Base-by-base conservation (phyloP, 1,140 invertebrate genomes). In the Arion vulgaris region DNA sequence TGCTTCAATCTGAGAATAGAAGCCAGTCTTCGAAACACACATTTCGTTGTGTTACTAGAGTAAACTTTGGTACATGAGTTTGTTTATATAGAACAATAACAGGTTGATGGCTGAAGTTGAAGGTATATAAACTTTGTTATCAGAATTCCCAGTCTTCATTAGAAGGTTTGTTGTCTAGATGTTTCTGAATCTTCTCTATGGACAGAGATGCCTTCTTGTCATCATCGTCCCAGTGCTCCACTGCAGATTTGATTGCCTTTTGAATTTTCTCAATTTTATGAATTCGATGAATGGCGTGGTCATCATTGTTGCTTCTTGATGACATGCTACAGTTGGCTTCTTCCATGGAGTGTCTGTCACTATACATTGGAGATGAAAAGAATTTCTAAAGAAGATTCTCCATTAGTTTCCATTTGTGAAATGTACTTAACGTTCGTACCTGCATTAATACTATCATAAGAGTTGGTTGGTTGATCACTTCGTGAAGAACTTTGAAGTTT, bases 121-220 rank as follows among this genome's bases (percentile, higher is more conserved):
- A 15, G 15, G 32, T 28, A 39, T 15, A 15, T 28, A 49, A 45
- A 77, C n/a, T 39, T 32, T 32, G 28, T 1, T 34, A 45, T 89
- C 81, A 91, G 80, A 91, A 91, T 75, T 90, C 90, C 91, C 91
- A 91, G 51, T 89, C 87, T 49, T 90, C 89, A 41, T 86, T 84
- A 41, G 83, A 78, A 69, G 85, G 77, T 36, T 88, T 87, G 45
- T 83, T 85, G 38, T 86, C 83, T 26, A 91, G 76, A 77, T 88
- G 87, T 79, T 88, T 88, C 77, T 91, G 86, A 41, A 91, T 71
- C 83, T 90, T 88, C 68, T 88, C 85, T 51, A 91, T 90, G 81
- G 80, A 74, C 11, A 49, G 75, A 13, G 17, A n/a, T 34, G 69
- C 9, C 49, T 38, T 13, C n/a, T 57, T 49, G 32, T 84, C 86